Evolutionary conservation across 1,140 invertebrate species (phyloP).

Genomic region (Nebria ingens): DNA sequence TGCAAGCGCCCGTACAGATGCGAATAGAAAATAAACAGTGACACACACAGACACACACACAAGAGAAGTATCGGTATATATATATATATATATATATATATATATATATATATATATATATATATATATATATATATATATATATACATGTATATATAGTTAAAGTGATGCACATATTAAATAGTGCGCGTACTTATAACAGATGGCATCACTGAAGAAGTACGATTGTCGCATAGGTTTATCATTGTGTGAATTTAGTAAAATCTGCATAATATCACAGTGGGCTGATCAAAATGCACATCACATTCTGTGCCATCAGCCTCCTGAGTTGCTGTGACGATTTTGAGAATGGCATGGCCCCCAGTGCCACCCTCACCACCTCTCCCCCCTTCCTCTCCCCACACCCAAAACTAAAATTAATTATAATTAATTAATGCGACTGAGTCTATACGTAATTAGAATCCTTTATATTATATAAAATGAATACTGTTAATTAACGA

Average conservation of each 20-base stretch:
- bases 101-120: conserved; percentile 1
- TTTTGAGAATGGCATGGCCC: neutral
- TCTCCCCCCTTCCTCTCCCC: conserved; percentile 30
- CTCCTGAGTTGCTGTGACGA: neutral
- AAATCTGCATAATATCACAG: conserved; percentile 39
- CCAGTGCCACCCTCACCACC: conserved; percentile 26
- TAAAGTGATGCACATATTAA: neutral
- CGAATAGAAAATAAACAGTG: too few relatives aligned
- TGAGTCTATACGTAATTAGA: conserved; percentile 46
- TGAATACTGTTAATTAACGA: conserved; percentile 48
- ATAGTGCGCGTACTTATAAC: neutral
- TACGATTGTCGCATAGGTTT: neutral
- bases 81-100: neutral
- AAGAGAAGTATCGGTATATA: neutral
- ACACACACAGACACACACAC: neutral
- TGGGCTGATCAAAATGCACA: conserved; percentile 36
- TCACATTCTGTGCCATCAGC: conserved; percentile 28
- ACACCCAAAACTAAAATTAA: conserved; percentile 61
- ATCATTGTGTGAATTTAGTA: conserved; percentile 2
- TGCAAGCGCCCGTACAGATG: too few relatives aligned
- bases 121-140: neutral
- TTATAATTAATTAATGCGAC: conserved; percentile 67
- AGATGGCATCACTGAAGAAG: neutral
- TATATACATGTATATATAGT: neutral
- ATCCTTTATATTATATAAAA: conserved; percentile 50